Base-by-base conservation (phyloP, 2,113 vertebrate genomes). In the Ranitomeya imitator region DNA sequence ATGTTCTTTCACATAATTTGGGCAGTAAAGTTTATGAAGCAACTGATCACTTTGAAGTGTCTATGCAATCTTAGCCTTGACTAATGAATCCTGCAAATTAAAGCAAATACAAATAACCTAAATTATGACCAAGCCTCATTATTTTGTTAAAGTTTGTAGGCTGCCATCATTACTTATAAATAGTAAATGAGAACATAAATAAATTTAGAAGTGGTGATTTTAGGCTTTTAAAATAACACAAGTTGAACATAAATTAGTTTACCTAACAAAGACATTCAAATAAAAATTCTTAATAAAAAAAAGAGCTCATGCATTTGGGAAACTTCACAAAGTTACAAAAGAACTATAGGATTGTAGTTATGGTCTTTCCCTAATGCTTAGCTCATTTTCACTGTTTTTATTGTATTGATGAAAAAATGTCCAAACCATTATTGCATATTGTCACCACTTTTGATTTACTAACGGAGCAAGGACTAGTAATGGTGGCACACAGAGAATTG, bases 131-230 rank as follows among this genome's bases (percentile, higher is more conserved):
- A 3, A 79, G 52, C 77, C 52, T 79, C 63, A 52, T 84, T 67
- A 84, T 52, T 84, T 23, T 84, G 82, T 83, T 83, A 31, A 61
- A 83, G 60, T 21, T 60, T 84, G 61, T 45, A 67, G 52, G 8
- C 15, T 83, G 81, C 51, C 60, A 84, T 84, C 82, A 67, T 63
- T 65, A 83, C 65, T 84, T 69, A 84, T 7, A 69, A 52, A 84
- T 84, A 51, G 51, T 84, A 52, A 67, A 69, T 23, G 45, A 84
- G 51, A 15, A 67, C 18, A 65, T 83, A 18, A 84, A 55, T 84
- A 71, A 13, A n/a, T 55, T 79, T 54, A 55, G 51, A 84, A 84
- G 54, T 54, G 18, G 31, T 51, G 45, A 83, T 83, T 84, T 23
- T 9, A 83, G 45, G 21, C 37, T 52, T 54, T 65, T 51, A 51